Conservation (phyloP, 2,888 invertebrate species). For the Ornithoptera priamus region DNA sequence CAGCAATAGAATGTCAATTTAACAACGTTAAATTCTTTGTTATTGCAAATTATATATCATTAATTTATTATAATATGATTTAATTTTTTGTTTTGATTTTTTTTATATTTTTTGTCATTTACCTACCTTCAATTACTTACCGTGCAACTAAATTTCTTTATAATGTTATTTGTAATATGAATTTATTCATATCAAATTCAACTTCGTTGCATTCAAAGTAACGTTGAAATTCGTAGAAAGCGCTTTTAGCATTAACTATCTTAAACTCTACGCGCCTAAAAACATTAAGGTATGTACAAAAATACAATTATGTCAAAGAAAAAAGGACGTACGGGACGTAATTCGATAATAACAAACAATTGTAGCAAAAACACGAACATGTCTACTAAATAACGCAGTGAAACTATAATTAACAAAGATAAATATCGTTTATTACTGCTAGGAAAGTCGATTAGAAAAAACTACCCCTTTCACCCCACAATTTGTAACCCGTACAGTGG, state of each 20-base stretch:
- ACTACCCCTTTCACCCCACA: conserved; percentile 80
- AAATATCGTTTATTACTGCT: conserved; percentile 81
- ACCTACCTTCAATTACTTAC: too few species aligned
- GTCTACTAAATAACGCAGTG: conserved; percentile 73
- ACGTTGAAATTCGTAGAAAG: background rate
- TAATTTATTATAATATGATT: too few species aligned
- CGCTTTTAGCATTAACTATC: background rate
- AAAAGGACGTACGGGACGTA: conserved; percentile 70
- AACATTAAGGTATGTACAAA: conserved; percentile 8
- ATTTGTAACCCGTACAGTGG: conserved; percentile 80
- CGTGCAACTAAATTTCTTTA: too few species aligned
- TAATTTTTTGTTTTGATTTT: too few species aligned
- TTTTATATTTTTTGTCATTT: too few species aligned
- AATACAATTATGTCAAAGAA: conserved; percentile 48
- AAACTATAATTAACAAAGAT: conserved; percentile 80
- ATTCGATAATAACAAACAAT: conserved; percentile 75
- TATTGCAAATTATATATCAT: too few species aligned
- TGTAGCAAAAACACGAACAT: conserved; percentile 70
- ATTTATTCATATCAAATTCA: too few species aligned
- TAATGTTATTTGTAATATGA: too few species aligned
- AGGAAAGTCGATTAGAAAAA: conserved; percentile 80
- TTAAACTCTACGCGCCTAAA: background rate
- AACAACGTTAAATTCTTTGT: too few species aligned
- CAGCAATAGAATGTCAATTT: too few species aligned
- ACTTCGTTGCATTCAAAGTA: background rate